These are phyloP conservation scores for Canis aureus DNA, from an alignment of 2,113 vertebrate genomes.

Conservation along the genomic window DNA sequence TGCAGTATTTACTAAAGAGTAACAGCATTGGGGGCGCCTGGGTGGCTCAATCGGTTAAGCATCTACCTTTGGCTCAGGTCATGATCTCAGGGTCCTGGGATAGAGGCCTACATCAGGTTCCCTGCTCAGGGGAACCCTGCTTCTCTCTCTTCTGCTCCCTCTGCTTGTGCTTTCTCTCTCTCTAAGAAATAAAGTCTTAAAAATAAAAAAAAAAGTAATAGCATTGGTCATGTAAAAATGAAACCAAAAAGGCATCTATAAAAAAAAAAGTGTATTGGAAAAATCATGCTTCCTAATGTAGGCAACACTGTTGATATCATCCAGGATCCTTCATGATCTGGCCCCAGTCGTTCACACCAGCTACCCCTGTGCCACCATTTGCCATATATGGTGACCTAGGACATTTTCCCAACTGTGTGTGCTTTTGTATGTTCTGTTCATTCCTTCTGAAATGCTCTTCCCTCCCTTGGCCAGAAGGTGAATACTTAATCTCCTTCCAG, in stretches of 20 bases:
- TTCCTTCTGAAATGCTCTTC: neutral
- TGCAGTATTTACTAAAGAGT: slow-evolving; percentile 17
- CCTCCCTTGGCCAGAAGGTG: neutral
- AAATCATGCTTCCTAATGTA: neutral
- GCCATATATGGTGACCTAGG: neutral
- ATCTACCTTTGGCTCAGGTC: too few species aligned
- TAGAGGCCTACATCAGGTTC: too few species aligned
- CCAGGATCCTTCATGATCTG: neutral
- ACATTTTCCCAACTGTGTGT: neutral
- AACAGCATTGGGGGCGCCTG: neutral
- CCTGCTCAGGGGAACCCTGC: too few species aligned
- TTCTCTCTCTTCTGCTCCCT: too few species aligned
- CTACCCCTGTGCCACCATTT: neutral
- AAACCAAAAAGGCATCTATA: neutral
- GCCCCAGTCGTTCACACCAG: neutral
- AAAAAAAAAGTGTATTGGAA: neutral
- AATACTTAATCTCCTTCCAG: neutral
- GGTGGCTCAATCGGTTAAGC: too few species aligned
- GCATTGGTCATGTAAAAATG: neutral
- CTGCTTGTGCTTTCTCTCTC: too few species aligned
- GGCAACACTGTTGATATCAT: neutral
- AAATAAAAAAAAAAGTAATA: neutral
- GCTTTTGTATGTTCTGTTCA: neutral
- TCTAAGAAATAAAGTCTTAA: too few species aligned
- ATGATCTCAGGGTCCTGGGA: too few species aligned